Evolutionary conservation across 2,113 vertebrate genomes (phyloP), one percentile per base, ranked within the genome.

Genomic region (Nycticryphes semicollaris): DNA sequence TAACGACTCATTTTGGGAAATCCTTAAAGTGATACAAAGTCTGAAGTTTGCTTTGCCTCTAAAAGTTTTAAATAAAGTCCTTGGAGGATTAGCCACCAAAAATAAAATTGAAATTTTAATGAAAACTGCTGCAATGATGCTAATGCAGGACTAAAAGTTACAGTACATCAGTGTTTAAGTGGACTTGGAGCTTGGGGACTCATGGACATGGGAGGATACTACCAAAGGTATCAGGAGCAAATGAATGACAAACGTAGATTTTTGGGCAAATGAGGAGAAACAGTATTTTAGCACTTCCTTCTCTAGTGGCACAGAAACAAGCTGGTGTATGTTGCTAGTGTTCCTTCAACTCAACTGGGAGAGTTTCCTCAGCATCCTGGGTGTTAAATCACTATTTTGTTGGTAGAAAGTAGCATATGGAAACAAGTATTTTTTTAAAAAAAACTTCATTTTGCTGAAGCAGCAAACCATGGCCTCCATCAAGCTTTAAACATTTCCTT

Each of bases 171-270:
- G 43, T 73, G 37, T 83, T 41, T 76, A 33, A 31, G 9, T 80
- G 20, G 50, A 59, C 54, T 9, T 57, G 31, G 79, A 86, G 37
- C 28, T 16, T 47, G 23, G 35, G 76, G 37, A 6, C 6, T 51
- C 2, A 31, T 4, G 4, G 57, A 37, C 37, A 19, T 0, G 0
- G 2, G 35, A 80, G 10, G 25, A 20, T 73, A 24, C 45, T 85
- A 41, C 15, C 35, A 56, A 64, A 67, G 18, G 21, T 79, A 62
- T n/a, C 31, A 17, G 72, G 10, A 73, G 48, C 16, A 90, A 69
- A 80, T 48, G 24, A 77, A 45, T 51, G 33, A 73, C 51, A 73
- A 74, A 53, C 7, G 14, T 12, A 89, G 33, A 47, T 41, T 88
- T 89, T 84, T n/a, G 51, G 41, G 7, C 20, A 22, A 73, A 37